Conservation (phyloP, 2,797 vertebrate species). For the Ceyx erithaca region DNA sequence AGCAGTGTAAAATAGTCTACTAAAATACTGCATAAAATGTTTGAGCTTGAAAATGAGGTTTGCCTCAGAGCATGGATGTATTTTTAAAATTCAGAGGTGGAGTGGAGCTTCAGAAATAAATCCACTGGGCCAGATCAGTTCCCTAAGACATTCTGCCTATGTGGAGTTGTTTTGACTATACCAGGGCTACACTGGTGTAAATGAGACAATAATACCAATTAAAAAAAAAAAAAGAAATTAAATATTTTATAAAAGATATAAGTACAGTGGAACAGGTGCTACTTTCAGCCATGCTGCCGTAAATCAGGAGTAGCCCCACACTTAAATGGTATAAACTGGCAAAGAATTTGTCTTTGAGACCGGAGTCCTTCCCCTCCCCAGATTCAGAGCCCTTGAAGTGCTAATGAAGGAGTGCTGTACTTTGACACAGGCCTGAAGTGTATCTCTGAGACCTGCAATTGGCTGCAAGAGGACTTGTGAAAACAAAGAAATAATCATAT, state of each 20-base stretch:
- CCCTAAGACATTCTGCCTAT: neutral
- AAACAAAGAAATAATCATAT: constrained; percentile 73
- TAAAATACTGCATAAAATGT: constrained; percentile 60
- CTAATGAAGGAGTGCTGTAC: constrained; percentile 64
- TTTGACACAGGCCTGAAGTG: constrained; percentile 50
- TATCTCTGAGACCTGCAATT: constrained; percentile 47
- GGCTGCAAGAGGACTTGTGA: constrained; percentile 52
- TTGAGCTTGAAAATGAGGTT: constrained; percentile 52
- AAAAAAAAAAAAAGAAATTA: neutral
- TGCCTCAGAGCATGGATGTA: constrained; percentile 47
- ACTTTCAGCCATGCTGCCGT: neutral
- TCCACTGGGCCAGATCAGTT: neutral
- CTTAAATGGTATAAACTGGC: neutral
- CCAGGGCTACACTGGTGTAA: neutral
- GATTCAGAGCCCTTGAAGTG: constrained; percentile 64
- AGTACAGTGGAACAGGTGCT: neutral
- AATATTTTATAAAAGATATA: neutral
- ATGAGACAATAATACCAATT: neutral
- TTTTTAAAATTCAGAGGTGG: constrained; percentile 62
- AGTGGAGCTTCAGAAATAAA: constrained; percentile 40
- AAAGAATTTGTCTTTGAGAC: constrained; percentile 2
- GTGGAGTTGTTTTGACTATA: neutral
- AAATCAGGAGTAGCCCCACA: neutral
- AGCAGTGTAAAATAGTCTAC: constrained; percentile 17
- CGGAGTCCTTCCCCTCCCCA: constrained; percentile 25